phyloP scores from a whole-genome alignment of 2,888 invertebrate genomes.

The Melieria picta region DNA sequence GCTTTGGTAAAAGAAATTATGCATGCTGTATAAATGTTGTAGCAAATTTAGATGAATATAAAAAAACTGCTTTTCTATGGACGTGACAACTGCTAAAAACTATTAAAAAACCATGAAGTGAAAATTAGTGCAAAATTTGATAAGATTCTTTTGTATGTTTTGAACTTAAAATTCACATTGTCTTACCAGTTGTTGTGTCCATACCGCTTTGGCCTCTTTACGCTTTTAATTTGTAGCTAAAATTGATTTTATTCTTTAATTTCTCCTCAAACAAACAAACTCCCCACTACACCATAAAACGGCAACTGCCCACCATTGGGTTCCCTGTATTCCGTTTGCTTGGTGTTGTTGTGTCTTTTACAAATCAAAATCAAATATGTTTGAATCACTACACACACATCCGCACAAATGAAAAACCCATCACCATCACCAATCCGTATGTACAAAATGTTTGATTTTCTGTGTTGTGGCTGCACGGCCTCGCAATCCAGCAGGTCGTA shows the following conservation, averaged over 20 bases:
- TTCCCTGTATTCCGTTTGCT: neutral
- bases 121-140: too few relatives aligned
- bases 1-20: constrained; percentile 12
- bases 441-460: too few relatives aligned
- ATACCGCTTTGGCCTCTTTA: neutral
- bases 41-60: constrained; percentile 54
- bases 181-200: constrained; percentile 27
- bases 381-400: neutral
- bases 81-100: too few relatives aligned
- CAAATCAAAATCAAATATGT: too few relatives aligned
- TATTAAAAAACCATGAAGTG: too few relatives aligned
- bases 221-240: neutral
- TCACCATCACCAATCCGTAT: neutral
- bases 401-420: neutral
- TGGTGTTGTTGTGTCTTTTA: neutral
- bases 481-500: constrained; percentile 55
- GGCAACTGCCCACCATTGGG: too few relatives aligned
- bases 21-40: constrained; percentile 60
- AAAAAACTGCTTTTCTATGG: neutral
- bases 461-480: too few relatives aligned
- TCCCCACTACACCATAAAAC: too few relatives aligned
- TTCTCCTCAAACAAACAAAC: too few relatives aligned
- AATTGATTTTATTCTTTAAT: neutral
- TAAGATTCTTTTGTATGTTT: too few relatives aligned
- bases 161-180: constrained; percentile 24